phyloP scores from a whole-genome alignment of 2,888 invertebrate species.

The Abrostola triplasia region DNA sequence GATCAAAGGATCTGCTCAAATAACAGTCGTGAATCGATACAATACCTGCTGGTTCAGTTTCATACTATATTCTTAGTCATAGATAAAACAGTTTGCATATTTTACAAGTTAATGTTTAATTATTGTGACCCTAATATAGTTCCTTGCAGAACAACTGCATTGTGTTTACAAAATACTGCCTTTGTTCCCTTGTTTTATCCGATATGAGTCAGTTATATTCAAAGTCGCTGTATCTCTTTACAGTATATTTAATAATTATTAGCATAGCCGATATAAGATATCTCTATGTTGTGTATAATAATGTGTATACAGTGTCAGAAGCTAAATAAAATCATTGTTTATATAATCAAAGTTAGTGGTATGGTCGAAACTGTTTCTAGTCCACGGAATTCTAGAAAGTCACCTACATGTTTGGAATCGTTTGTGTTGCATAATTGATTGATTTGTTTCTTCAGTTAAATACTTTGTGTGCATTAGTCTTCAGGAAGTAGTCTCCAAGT shows the following conservation, averaged over 20 bases:
- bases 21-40: no score
- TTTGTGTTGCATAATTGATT: neutral
- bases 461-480: neutral
- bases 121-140: constrained; percentile 10
- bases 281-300: constrained; percentile 6
- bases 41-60: neutral
- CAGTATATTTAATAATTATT: constrained; percentile 21
- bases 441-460: neutral
- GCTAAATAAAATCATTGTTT: constrained; percentile 37
- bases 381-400: constrained; percentile 21
- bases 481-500: neutral
- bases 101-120: constrained; percentile 7
- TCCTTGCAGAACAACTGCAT: constrained; percentile 34
- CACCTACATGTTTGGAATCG: constrained; percentile 6
- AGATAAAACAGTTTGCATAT: constrained; percentile 5
- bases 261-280: constrained; percentile 14
- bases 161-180: constrained; percentile 31
- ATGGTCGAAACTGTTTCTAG: constrained; percentile 28
- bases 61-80: neutral
- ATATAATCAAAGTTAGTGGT: constrained; percentile 28
- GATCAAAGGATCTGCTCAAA: no score
- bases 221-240: constrained; percentile 4
- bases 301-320: constrained; percentile 27
- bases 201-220: constrained; percentile 29
- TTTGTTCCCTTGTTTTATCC: constrained; percentile 31